Conservation (phyloP, 2,797 vertebrate species). For the Buphagus erythrorhynchus region DNA sequence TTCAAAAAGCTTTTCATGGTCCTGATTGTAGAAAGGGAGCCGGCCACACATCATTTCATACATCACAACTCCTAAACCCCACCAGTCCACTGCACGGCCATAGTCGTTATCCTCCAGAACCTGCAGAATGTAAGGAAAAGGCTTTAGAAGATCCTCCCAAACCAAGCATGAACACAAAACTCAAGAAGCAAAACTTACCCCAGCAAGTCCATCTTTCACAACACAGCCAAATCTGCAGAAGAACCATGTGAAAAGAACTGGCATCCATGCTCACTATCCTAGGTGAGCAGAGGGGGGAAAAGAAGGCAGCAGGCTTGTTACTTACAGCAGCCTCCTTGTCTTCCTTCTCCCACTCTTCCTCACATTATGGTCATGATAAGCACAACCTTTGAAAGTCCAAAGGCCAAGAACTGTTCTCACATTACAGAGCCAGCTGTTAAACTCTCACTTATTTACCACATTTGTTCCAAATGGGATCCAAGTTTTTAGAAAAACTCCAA, state of each 20-base stretch:
- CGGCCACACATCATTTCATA: slow-evolving; percentile 98
- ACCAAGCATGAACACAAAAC: not conserved
- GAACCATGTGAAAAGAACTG: not conserved
- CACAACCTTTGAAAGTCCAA: not conserved
- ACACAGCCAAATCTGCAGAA: not conserved
- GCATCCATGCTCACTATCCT: not conserved
- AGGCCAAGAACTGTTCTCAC: slow-evolving; percentile 11
- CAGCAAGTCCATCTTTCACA: not conserved
- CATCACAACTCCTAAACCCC: slow-evolving; percentile 97
- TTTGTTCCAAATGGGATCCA: not conserved
- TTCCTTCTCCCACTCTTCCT: not conserved
- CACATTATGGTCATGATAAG: not conserved
- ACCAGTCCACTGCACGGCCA: slow-evolving; percentile 95
- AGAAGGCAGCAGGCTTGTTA: not conserved
- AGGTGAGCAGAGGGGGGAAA: not conserved
- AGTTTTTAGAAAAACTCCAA: not conserved
- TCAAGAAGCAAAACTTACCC: not conserved
- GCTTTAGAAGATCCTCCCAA: not conserved
- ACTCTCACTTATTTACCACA: not conserved
- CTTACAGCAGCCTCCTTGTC: not conserved
- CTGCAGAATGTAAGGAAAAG: slow-evolving; percentile 70
- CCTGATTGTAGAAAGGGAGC: slow-evolving; percentile 96
- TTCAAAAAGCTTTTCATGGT: slow-evolving; percentile 97
- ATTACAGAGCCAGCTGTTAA: slow-evolving; percentile 38
- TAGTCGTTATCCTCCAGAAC: slow-evolving; percentile 98